Evolutionary conservation across 2,888 invertebrate species (phyloP), one percentile per base, ranked within the genome.

Genomic region (Monoplex corrugatus): DNA sequence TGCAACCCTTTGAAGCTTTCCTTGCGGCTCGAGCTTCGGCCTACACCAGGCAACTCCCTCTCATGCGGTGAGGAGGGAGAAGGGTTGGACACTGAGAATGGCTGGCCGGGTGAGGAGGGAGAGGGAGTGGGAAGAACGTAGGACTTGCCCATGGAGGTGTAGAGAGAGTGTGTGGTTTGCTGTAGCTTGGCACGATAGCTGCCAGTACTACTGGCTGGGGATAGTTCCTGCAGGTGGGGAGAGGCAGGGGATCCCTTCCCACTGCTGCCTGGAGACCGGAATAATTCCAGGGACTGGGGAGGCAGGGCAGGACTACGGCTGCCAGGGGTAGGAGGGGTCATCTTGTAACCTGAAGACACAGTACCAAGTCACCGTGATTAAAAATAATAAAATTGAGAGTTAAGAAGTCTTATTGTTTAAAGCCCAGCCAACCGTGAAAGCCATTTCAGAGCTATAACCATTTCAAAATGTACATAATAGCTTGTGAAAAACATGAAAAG

Each of bases 1-100:
- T 92, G 89, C 38, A 90, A 92, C 57, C 93, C 93, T 87, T 94
- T 94, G 87, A 94, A 94, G 90, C 94, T 94, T 78, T 94, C 94
- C 83, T 93, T 93, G 44, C 93, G 91, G 89, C 94, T 94, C n/a
- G 92, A 93, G 91, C 92, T 93, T 40, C 93, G 92, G 89, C 93
- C 91, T 90, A 89, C 93, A 92, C 86, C 92, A 86, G 45, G 92
- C 92, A 84, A 75, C 63, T 83, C 83, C 88, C 68, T 90, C 43
- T 89, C 90, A 32, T 28, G 89, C 16, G 90, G 90, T 63, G 63
- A 85, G n/a, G 85, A 78, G 32, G 72, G 86, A 19, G 72, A 78
- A 57, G 84, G 89, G 40, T 16, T 90, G 83, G 23, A 68, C 83
- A 35, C 82, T n/a, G n/a, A 38, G 68, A 82, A 88, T 10, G 88